Evolutionary conservation across 2,113 vertebrate genomes (phyloP).

Genomic region (Gambusia affinis): DNA sequence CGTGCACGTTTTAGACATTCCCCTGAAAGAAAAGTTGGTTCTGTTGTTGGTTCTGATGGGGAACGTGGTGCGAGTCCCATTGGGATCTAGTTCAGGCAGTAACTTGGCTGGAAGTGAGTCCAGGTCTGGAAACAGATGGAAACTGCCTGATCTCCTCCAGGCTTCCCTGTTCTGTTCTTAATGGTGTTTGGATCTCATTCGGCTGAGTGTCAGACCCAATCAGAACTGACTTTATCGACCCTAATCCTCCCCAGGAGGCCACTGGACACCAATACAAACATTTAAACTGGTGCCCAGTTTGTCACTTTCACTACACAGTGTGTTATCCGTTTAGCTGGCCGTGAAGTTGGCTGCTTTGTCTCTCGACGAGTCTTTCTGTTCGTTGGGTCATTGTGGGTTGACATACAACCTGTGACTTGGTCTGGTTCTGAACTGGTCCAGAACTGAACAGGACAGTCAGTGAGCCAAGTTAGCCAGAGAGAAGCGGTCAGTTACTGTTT

Average conservation of each 20-base stretch:
- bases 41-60: no score
- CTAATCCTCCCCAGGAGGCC: slow-evolving; percentile 61
- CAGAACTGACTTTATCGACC: slow-evolving; percentile 59
- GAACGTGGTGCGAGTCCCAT: no score
- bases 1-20: no score
- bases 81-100: no score
- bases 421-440: background rate
- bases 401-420: background rate
- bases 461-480: background rate
- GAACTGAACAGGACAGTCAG: background rate
- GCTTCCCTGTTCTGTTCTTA: slow-evolving; percentile 16
- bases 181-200: slow-evolving; percentile 43
- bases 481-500: background rate
- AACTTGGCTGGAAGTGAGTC: background rate
- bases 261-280: background rate
- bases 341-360: background rate
- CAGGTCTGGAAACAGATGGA: background rate
- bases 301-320: slow-evolving; percentile 15
- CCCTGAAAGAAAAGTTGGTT: no score
- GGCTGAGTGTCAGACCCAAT: slow-evolving; percentile 63
- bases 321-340: background rate
- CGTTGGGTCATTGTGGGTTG: background rate
- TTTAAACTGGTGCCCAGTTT: background rate
- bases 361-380: no score
- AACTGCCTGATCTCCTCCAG: background rate